Percentiles rank a stretch among this genome's conserved stretches.
Evolutionary conservation across 2,888 invertebrate genomes (phyloP).

Genomic region (Apomyelois bistriatella): DNA sequence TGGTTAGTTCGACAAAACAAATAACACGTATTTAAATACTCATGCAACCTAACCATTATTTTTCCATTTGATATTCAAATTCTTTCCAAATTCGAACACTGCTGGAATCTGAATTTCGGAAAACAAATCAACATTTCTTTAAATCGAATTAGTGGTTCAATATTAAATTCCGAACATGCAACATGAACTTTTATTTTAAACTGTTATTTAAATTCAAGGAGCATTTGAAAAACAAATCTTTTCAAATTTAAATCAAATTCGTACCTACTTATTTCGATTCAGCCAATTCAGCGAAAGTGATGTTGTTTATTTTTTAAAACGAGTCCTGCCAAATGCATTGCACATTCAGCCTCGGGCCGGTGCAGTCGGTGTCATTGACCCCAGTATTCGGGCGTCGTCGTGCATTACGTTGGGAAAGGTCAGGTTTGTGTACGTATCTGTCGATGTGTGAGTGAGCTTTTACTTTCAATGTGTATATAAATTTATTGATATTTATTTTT

Average conservation of each 20-base stretch:
- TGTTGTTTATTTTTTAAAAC: slow-evolving; percentile 45
- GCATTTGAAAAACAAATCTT: background rate
- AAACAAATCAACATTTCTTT: background rate
- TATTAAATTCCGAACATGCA: background rate
- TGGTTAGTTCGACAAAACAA: background rate
- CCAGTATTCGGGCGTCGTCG: slow-evolving; percentile 65
- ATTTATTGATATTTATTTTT: background rate
- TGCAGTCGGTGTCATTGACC: slow-evolving; percentile 56
- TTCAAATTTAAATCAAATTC: slow-evolving; percentile 3
- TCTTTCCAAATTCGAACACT: slow-evolving; percentile 16
- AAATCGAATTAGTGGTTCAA: background rate
- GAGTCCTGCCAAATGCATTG: slow-evolving; percentile 64
- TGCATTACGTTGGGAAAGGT: slow-evolving; percentile 72
- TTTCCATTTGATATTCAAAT: slow-evolving; percentile 12
- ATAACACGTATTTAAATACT: background rate
- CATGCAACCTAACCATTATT: slow-evolving; percentile 10
- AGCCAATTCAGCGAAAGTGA: slow-evolving; percentile 62
- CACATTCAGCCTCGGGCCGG: slow-evolving; percentile 57
- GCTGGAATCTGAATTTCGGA: slow-evolving; percentile 6
- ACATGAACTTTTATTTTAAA: background rate
- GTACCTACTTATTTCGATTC: slow-evolving; percentile 25
- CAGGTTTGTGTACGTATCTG: slow-evolving; percentile 46
- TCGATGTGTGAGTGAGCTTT: slow-evolving; percentile 49
- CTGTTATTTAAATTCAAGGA: background rate
- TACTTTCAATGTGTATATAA: slow-evolving; percentile 56